Evolutionary conservation across 2,888 invertebrate genomes (phyloP), one percentile per base, ranked within the genome.

Genomic region (Hetaerina titia): DNA sequence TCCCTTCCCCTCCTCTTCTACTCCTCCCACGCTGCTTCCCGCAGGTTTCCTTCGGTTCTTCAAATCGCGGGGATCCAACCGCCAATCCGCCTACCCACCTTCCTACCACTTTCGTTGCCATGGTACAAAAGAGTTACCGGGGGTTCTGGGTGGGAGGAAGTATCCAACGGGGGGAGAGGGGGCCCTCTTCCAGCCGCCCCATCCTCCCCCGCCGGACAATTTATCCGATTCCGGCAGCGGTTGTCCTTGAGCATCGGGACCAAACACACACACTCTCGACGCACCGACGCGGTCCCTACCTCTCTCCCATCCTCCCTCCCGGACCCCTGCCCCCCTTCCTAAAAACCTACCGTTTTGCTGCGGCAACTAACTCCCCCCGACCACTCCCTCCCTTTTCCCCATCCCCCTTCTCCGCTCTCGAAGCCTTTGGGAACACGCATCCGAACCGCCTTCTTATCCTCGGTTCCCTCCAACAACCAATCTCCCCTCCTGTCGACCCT

Each of bases 161-260:
- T 13, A 81, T 81, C 81, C 31, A 81, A n/a, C 9, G n/a, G n/a
- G n/a, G 69, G 69, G 6, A n/a, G 69, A 69, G n/a, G 69, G 69
- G 69, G 69, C n/a, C 6, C n/a, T 22, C 0, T 69, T n/a, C n/a
- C 69, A 69, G 31, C 17, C 88, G 56, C 88, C 88, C 88, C 90
- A 45, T 25, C 90, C 90, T 69, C 64, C 45, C 64, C 92, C 74
- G n/a, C 89, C 19, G 19, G 92, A 31, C 25, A 56, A 92, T 92
- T 92, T 69, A 92, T 90, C 90, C 63, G 64, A 45, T 64, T 92
- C 92, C 92, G 19, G 31, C 56, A 92, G 92, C 92, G 92, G 92
- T 45, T n/a, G 92, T 92, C 92, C 92, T 92, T 92, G 92, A 56
- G 22, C 92, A 64, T 69, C 63, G 63, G 60, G 25, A 64, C 63